These are phyloP conservation scores for Cotesia congregata DNA, from an alignment of 2,888 invertebrate species.

Conservation along the genomic window DNA sequence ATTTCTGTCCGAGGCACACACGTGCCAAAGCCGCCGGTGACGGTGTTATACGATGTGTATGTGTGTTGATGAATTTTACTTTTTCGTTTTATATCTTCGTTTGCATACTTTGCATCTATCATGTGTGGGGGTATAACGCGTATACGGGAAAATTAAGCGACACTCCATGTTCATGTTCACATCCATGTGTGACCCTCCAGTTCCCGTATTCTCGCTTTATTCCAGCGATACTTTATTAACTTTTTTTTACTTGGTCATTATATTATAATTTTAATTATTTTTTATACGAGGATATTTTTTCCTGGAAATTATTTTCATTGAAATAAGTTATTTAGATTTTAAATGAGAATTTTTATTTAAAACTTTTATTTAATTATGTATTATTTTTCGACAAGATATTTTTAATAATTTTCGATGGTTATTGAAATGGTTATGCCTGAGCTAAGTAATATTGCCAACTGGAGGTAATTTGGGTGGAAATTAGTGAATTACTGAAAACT, in stretches of 20 bases:
- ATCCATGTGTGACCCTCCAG: background rate
- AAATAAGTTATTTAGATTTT: background rate
- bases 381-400: too few species aligned
- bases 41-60: background rate
- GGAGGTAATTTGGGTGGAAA: too few species aligned
- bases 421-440: too few species aligned
- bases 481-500: too few species aligned
- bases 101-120: constrained; percentile 57
- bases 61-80: background rate
- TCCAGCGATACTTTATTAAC: background rate
- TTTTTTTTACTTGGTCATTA: background rate
- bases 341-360: too few species aligned
- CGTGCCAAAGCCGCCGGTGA: background rate
- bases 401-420: too few species aligned
- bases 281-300: background rate
- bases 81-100: constrained; percentile 55
- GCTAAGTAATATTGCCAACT: too few species aligned
- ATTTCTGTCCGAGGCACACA: background rate
- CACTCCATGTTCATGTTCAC: constrained; percentile 41
- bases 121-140: too few species aligned
- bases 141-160: constrained; percentile 60
- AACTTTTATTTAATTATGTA: too few species aligned
- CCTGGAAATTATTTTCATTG: background rate
- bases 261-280: constrained; percentile 2
- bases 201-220: background rate